A percentile compares a stretch with the other conserved stretches of the same genome.
Evolutionary conservation across 2,113 vertebrate species (phyloP).

Genomic region (Vulpes lagopus): DNA sequence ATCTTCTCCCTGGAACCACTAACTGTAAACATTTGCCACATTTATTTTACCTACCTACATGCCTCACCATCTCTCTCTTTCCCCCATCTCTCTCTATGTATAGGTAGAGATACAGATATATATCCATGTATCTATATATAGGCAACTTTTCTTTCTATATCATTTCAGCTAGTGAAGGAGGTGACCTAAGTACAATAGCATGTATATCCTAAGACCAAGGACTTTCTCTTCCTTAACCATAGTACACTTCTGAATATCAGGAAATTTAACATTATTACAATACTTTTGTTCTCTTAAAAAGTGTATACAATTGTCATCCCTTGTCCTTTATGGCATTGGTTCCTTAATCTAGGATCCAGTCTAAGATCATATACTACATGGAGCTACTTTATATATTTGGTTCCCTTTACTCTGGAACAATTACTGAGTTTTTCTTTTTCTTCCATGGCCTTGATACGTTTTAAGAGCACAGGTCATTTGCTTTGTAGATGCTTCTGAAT

Average conservation of each 20-base stretch:
- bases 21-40: slow-evolving; percentile 16
- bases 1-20: neutral
- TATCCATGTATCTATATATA: neutral
- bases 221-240: neutral
- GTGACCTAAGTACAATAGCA: neutral
- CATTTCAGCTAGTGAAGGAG: slow-evolving; percentile 10
- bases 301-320: neutral
- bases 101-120: neutral
- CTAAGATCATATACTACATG: neutral
- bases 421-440: slow-evolving; percentile 19
- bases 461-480: neutral
- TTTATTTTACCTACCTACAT: neutral
- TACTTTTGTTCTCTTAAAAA: slow-evolving; percentile 39
- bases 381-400: slow-evolving; percentile 10
- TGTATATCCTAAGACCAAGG: neutral
- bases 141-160: neutral
- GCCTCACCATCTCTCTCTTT: neutral
- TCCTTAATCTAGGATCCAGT: neutral
- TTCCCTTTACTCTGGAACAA: slow-evolving; percentile 22
- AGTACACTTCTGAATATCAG: slow-evolving; percentile 4
- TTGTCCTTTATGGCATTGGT: neutral
- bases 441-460: slow-evolving; percentile 23
- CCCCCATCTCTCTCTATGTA: neutral
- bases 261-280: neutral
- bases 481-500: slow-evolving; percentile 34